Percentiles rank a stretch among this genome's conserved stretches.
These are phyloP conservation scores for Trachemys scripta DNA, from an alignment of 2,113 vertebrate genomes.

Conservation along the genomic window DNA sequence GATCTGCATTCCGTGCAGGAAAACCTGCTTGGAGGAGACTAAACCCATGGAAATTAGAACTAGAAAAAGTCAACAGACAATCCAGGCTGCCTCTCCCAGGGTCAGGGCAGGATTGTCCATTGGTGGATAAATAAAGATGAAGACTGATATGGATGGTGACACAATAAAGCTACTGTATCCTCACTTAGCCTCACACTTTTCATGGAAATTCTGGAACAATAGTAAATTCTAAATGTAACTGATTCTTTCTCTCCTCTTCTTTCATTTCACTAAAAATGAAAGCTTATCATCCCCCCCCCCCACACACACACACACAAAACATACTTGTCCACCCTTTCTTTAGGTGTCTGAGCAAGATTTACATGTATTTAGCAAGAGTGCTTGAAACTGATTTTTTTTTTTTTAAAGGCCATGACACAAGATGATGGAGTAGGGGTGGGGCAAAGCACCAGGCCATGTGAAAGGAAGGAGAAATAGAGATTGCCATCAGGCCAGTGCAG, in stretches of 20 bases:
- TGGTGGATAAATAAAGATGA: not conserved
- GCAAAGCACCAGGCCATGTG: fast-evolving
- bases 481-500: not conserved
- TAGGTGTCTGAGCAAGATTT: not conserved
- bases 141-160: not conserved
- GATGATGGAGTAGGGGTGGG: not conserved
- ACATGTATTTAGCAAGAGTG: not conserved
- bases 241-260: not conserved
- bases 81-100: not conserved
- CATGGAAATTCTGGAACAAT: not conserved
- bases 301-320: too few species aligned
- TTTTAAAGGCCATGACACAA: not conserved
- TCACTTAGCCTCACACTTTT: not conserved
- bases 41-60: not conserved
- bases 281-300: not conserved
- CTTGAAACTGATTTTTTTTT: not conserved
- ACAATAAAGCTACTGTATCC: not conserved
- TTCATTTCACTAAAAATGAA: not conserved
- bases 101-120: not conserved
- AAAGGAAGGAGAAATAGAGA: not conserved
- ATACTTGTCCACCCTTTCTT: not conserved
- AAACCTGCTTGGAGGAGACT: fast-evolving
- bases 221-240: not conserved
- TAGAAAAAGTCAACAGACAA: not conserved
- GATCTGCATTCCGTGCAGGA: not conserved